Base-by-base conservation (phyloP, 2,797 vertebrate genomes). In the Amniataba percoides region DNA sequence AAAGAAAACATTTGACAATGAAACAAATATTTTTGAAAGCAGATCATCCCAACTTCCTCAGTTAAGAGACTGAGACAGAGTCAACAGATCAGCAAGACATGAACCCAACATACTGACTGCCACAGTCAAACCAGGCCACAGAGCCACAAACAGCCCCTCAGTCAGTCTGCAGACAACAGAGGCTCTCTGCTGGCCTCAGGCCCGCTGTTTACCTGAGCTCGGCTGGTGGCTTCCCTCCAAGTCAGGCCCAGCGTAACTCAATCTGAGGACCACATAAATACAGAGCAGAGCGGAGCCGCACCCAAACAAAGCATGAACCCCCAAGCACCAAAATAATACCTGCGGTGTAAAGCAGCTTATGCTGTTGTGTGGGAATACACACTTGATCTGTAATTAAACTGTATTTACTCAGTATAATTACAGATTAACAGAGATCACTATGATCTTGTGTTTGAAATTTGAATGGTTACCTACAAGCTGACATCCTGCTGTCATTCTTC, bases 141-240 rank as follows among this genome's bases (percentile, higher is more conserved):
- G 10, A 55, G 18, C 18, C 53, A 45, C 21, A 61, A 27, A 60
- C 27, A 58, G 14, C 45, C 14, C 31, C 3, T 40, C 42, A 53
- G 55, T 56, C 56, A 62, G 42, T 36, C 11, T 25, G 13, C 7
- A 36, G 39, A 74, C 45, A 59, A 19, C 45, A 49, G 40, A 57
- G 39, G 43, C 58, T 58, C 5, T 55, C 45, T 52, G 46, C 62
- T 42, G 34, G 42, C 58, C 34, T 8, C 31, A 60, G 21, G 39
- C 42, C 74, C 55, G 75, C 40, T 71, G 71, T 89, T 91, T 71
- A 90, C 82, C 81, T 87, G 85, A 88, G 75, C 69, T 23, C 1
- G 13, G 31, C 25, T 0, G 9, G 66, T 94, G 87, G 87, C 88
- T 86, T 8, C 63, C 13, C 39, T 92, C 89, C 91, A 92, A 81